These are phyloP conservation scores for Probaryconus sp. DNA, from an alignment of 1,140 invertebrate species.

Conservation along the genomic window DNA sequence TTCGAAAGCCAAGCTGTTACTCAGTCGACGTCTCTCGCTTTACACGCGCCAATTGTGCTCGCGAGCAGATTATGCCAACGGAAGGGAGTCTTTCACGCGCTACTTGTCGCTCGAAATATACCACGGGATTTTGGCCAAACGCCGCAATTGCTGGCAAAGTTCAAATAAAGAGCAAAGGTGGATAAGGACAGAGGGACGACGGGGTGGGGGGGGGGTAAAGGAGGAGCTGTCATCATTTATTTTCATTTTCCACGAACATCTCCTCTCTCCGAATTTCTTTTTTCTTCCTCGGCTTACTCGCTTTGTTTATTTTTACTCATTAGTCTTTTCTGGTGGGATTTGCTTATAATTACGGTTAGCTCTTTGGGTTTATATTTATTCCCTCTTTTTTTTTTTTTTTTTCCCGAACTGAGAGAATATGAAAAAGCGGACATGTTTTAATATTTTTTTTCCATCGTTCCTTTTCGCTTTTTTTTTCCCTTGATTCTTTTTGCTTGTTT, in stretches of 20 bases:
- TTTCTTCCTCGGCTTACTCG: background rate
- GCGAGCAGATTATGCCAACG: too few species aligned
- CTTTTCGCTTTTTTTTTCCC: slow-evolving; percentile 2
- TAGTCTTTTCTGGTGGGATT: slow-evolving; percentile 21
- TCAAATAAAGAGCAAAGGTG: slow-evolving; percentile 17
- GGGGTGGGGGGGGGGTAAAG: background rate
- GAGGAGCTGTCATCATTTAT: slow-evolving; percentile 4
- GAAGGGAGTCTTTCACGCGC: slow-evolving; percentile 41
- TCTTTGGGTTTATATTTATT: slow-evolving; percentile 27
- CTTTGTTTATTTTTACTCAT: slow-evolving; percentile 27
- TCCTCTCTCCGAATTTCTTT: background rate
- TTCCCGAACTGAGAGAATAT: too few species aligned
- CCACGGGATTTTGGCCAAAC: slow-evolving; percentile 31
- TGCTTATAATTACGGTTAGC: slow-evolving; percentile 37
- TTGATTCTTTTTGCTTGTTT: slow-evolving; percentile 14
- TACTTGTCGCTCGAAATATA: slow-evolving; percentile 43
- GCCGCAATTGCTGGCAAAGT: slow-evolving; percentile 15
- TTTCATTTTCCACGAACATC: slow-evolving; percentile 20
- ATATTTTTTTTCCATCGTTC: slow-evolving; percentile 25
- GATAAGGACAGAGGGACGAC: too few species aligned
- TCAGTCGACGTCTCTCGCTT: too few species aligned
- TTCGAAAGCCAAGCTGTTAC: too few species aligned
- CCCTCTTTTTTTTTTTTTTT: slow-evolving; percentile 19
- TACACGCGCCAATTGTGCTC: too few species aligned
- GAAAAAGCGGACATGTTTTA: slow-evolving; percentile 2